These are phyloP conservation scores for Sarcoramphus papa DNA, from an alignment of 2,797 vertebrate genomes.

Conservation along the genomic window DNA sequence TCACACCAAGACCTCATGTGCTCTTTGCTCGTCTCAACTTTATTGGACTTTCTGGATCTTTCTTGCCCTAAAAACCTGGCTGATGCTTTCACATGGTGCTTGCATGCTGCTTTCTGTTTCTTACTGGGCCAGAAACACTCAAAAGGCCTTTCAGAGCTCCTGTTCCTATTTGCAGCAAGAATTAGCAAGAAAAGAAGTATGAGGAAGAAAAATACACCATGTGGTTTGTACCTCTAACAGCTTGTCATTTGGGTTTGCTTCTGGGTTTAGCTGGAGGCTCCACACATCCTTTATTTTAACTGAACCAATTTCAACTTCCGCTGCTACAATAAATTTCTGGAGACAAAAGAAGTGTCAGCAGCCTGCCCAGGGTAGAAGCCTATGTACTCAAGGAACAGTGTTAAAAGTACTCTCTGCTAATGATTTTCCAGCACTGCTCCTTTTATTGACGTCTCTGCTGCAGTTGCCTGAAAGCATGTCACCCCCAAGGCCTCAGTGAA, in stretches of 20 bases:
- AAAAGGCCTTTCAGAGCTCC: background rate
- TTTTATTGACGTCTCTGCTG: background rate
- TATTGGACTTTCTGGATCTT: background rate
- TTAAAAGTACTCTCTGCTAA: constrained; percentile 1
- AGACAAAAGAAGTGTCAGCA: background rate
- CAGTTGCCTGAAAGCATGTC: background rate
- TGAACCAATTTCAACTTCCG: background rate
- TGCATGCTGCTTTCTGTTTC: background rate
- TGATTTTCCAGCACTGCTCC: background rate
- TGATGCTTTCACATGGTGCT: background rate
- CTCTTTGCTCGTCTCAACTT: background rate
- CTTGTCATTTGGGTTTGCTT: background rate
- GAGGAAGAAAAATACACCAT: background rate
- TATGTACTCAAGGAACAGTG: background rate
- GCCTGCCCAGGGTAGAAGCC: background rate
- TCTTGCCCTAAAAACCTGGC: background rate
- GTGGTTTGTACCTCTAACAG: background rate
- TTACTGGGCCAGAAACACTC: background rate
- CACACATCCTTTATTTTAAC: background rate
- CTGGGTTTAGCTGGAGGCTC: background rate
- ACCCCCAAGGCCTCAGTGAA: background rate
- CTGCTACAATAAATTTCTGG: background rate
- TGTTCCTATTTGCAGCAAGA: background rate
- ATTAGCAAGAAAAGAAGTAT: background rate
- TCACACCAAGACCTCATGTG: background rate